A percentile compares a stretch with the other conserved stretches of the same genome.
These are phyloP conservation scores for Turnix velox DNA, from an alignment of 2,113 vertebrate genomes.

Conservation along the genomic window DNA sequence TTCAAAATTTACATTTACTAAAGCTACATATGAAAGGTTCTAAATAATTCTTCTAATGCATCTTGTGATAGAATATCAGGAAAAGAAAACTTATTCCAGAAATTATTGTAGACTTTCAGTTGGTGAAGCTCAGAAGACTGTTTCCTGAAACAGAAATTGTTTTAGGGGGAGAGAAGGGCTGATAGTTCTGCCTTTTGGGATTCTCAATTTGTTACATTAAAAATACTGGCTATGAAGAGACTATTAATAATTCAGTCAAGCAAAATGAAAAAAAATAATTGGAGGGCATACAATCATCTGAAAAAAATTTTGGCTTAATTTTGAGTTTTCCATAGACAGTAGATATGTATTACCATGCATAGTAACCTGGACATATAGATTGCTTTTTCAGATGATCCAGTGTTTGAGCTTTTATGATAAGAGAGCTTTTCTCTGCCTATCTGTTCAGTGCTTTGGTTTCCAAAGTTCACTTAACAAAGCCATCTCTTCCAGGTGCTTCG, in stretches of 20 bases:
- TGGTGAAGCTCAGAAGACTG: neutral
- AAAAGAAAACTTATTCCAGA: neutral
- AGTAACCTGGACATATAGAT: neutral
- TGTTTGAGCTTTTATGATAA: neutral
- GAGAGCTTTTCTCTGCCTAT: neutral
- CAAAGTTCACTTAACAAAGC: neutral
- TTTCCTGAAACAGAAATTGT: neutral
- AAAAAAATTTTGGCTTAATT: neutral
- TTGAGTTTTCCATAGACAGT: neutral
- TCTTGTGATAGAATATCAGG: neutral
- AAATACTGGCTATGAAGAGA: neutral
- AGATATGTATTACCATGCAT: accelerated
- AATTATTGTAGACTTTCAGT: neutral
- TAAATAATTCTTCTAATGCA: neutral
- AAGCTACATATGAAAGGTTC: neutral
- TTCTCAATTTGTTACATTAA: neutral
- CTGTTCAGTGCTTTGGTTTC: neutral
- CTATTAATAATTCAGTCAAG: neutral
- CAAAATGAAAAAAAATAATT: neutral
- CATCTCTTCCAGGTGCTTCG: conserved; percentile 82
- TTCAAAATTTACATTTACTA: neutral
- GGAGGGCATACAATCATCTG: neutral
- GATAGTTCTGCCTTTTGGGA: neutral
- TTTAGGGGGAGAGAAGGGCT: neutral
- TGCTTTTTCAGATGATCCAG: neutral